Conservation (phyloP, 2,113 vertebrate genomes). For the Sciurus niger region DNA sequence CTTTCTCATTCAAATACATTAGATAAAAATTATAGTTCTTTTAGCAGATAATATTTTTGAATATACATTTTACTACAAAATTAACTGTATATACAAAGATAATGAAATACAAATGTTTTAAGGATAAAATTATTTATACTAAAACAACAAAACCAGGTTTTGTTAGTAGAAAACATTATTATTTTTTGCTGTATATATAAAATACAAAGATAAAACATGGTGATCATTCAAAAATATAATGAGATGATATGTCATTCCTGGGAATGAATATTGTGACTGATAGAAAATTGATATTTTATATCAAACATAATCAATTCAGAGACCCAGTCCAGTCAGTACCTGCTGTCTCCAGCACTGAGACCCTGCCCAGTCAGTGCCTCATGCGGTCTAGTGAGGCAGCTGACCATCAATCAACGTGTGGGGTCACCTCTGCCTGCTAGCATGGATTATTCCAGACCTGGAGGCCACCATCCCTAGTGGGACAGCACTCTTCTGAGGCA, state of each 20-base stretch:
- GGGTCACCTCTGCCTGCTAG: too few relatives aligned
- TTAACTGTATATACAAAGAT: neutral
- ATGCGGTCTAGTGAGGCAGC: too few relatives aligned
- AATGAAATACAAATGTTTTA: neutral
- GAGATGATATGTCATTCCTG: neutral
- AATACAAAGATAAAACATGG: neutral
- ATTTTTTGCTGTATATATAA: neutral
- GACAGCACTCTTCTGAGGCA: too few relatives aligned
- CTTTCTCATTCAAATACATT: constrained; percentile 10
- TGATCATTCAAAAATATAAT: neutral
- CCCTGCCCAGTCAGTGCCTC: too few relatives aligned
- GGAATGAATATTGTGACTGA: neutral
- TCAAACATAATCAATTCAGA: neutral
- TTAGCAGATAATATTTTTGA: neutral
- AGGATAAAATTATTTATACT: neutral
- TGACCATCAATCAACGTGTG: too few relatives aligned
- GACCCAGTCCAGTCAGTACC: too few relatives aligned
- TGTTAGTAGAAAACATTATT: neutral
- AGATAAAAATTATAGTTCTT: neutral
- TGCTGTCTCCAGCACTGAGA: too few relatives aligned
- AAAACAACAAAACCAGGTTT: neutral
- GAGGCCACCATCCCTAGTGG: too few relatives aligned
- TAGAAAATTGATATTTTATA: neutral
- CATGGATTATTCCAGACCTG: too few relatives aligned
- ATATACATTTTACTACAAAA: constrained; percentile 4